phyloP scores from a whole-genome alignment of 2,888 invertebrate species.

The Bhutanitis thaidina region DNA sequence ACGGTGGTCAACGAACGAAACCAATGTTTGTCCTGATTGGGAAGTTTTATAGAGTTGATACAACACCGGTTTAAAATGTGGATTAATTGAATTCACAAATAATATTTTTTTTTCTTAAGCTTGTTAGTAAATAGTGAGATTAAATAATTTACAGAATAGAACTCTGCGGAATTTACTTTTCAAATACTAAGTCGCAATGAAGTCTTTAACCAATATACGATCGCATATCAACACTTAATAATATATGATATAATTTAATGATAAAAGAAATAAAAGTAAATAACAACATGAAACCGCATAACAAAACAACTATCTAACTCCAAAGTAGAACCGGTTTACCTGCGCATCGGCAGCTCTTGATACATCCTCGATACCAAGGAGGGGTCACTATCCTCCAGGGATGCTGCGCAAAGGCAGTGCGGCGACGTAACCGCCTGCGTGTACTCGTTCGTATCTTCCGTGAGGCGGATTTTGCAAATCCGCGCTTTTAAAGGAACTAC shows the following conservation, averaged over 20 bases:
- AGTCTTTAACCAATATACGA: no score
- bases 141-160: no score
- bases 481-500: conserved; percentile 4
- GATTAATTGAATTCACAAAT: no score
- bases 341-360: conserved; percentile 22
- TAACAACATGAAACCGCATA: neutral
- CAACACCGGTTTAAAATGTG: neutral
- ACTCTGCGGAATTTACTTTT: no score
- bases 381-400: conserved; percentile 50
- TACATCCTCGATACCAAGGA: conserved; percentile 17
- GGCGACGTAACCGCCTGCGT: conserved; percentile 37
- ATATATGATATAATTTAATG: no score
- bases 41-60: conserved; percentile 38
- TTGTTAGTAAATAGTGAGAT: no score
- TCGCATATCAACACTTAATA: no score
- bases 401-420: conserved; percentile 40
- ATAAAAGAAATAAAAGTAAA: neutral
- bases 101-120: no score
- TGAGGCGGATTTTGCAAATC: neutral
- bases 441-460: conserved; percentile 8
- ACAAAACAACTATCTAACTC: conserved; percentile 7
- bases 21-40: conserved; percentile 38
- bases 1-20: conserved; percentile 48
- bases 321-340: conserved; percentile 8
- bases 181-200: no score